Conservation (phyloP, 2,113 vertebrate genomes). For the Pangasianodon gigas region DNA sequence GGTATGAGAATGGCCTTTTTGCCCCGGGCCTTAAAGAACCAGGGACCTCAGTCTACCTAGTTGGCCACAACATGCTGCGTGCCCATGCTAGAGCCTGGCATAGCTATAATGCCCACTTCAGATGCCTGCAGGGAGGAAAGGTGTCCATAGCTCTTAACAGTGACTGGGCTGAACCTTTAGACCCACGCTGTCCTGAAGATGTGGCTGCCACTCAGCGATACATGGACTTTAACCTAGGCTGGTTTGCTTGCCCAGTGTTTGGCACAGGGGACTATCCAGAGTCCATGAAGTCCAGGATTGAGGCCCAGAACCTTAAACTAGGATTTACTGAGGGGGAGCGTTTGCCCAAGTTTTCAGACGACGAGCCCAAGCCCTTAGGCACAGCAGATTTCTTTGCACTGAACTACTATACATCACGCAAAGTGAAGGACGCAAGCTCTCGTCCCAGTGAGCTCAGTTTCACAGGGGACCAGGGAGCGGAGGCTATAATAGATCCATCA, state of each 20-base stretch:
- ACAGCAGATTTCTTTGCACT: conserved; percentile 83
- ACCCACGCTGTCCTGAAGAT: conserved; percentile 63
- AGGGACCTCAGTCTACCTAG: conserved; percentile 72
- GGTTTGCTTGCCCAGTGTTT: conserved; percentile 82
- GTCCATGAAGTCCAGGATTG: conserved; percentile 71
- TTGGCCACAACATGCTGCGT: conserved; percentile 77
- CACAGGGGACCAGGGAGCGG: conserved; percentile 63
- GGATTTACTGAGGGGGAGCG: conserved; percentile 59
- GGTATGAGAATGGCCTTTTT: conserved; percentile 67
- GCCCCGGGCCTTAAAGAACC: conserved; percentile 69
- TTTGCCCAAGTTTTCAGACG: conserved; percentile 75
- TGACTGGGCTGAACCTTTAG: conserved; percentile 72
- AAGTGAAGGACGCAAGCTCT: conserved; percentile 65
- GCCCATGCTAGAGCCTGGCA: conserved; percentile 78
- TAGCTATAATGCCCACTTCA: conserved; percentile 72
- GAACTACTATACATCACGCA: conserved; percentile 79
- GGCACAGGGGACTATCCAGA: conserved; percentile 79
- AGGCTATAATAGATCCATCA: conserved; percentile 71
- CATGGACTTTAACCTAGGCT: conserved; percentile 72
- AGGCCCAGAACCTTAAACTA: conserved; percentile 66
- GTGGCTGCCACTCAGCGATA: conserved; percentile 66
- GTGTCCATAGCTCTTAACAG: conserved; percentile 75
- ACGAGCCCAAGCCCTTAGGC: conserved; percentile 72
- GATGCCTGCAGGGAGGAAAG: conserved; percentile 65
- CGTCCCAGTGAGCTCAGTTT: conserved; percentile 53